Evolutionary conservation across 1,140 invertebrate species (phyloP).

Genomic region (Rhagoletis pomonella): DNA sequence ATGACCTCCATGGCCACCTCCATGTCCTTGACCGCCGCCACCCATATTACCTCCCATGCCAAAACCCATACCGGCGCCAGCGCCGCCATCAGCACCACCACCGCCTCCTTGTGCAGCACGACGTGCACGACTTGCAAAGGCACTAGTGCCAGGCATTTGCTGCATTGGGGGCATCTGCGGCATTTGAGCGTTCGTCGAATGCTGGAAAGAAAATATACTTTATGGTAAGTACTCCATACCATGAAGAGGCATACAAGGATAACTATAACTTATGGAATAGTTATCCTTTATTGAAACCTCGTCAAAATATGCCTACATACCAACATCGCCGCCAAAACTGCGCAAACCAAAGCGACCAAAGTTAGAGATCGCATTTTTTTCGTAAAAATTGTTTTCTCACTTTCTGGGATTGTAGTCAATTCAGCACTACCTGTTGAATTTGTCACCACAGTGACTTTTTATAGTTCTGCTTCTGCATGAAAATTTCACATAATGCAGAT

Average conservation of each 20-base stretch:
- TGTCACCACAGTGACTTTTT: background rate
- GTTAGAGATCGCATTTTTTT: background rate
- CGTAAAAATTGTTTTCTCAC: background rate
- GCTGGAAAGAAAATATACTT: background rate
- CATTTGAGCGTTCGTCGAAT: background rate
- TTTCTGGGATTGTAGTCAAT: background rate
- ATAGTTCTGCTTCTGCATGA: background rate
- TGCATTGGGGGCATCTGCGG: background rate
- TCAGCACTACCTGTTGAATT: background rate
- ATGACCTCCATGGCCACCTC: background rate
- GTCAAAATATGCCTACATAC: background rate
- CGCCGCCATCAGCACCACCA: background rate
- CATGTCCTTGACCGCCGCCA: background rate
- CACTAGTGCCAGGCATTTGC: background rate
- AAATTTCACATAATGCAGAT: background rate
- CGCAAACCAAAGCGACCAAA: background rate
- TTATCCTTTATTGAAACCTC: background rate
- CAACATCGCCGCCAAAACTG: background rate
- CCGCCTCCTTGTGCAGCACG: constrained; percentile 13
- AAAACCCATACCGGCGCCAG: constrained; percentile 7
- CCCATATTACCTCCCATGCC: constrained; percentile 45
- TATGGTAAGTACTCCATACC: background rate
- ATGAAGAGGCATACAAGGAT: background rate
- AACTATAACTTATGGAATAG: background rate
- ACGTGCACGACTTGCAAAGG: background rate